These are phyloP conservation scores for Callaeas wilsoni DNA, from an alignment of 2,113 vertebrate genomes.

Conservation along the genomic window DNA sequence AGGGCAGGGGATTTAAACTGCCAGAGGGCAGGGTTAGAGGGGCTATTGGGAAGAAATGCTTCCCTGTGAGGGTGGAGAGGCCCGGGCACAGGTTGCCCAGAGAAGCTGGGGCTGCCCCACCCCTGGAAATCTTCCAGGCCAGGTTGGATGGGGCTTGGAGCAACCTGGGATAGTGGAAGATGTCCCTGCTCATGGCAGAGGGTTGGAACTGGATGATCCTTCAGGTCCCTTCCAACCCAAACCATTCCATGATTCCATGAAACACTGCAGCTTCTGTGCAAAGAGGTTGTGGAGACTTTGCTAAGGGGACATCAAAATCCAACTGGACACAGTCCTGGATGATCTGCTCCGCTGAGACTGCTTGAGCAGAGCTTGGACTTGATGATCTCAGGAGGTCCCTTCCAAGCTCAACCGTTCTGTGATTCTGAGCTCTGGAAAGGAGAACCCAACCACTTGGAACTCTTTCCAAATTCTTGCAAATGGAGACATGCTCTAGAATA, in stretches of 20 bases:
- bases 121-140: background rate
- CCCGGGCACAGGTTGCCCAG: background rate
- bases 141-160: fast-evolving
- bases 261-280: background rate
- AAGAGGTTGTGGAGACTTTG: background rate
- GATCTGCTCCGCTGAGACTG: background rate
- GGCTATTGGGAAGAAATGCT: background rate
- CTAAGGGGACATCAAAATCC: background rate
- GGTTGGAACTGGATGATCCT: background rate
- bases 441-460: background rate
- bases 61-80: background rate
- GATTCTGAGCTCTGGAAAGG: background rate
- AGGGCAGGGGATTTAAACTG: background rate
- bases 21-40: background rate
- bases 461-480: background rate
- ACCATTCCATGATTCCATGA: background rate
- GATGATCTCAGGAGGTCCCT: background rate
- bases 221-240: background rate
- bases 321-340: background rate
- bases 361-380: background rate
- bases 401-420: background rate
- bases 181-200: background rate
- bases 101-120: background rate
- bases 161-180: background rate
- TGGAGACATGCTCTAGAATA: background rate